These are phyloP conservation scores for Petrocephalus schoutedeni DNA, from an alignment of 2,797 vertebrate species.

Conservation along the genomic window DNA sequence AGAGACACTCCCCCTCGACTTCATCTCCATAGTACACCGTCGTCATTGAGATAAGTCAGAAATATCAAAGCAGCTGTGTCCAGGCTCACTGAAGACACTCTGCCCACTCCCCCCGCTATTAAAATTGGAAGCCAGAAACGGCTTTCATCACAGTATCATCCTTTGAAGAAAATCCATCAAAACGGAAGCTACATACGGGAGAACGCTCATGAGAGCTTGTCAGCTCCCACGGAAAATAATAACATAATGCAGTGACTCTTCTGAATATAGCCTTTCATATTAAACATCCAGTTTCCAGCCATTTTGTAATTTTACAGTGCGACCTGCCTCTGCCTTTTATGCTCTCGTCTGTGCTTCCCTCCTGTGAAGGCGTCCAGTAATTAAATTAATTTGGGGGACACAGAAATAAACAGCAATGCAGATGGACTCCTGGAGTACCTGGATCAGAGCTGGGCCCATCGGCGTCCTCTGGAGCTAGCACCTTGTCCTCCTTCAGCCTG, in stretches of 20 bases:
- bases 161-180: conserved; percentile 23
- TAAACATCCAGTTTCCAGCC: conserved; percentile 15
- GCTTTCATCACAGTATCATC: conserved; percentile 14
- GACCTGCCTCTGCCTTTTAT: neutral
- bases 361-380: neutral
- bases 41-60: neutral
- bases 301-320: conserved; percentile 10
- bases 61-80: conserved; percentile 23
- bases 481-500: neutral
- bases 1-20: neutral
- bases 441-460: neutral
- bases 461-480: neutral
- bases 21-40: conserved; percentile 1
- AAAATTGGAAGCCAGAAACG: conserved; percentile 6
- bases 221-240: neutral
- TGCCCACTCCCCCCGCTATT: neutral
- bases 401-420: conserved; percentile 14
- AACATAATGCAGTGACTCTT: conserved; percentile 4
- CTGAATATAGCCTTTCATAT: neutral
- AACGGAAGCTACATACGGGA: conserved; percentile 7
- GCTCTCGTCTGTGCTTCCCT: neutral
- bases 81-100: neutral
- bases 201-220: neutral
- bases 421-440: neutral
- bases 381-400: conserved; percentile 21